These are phyloP conservation scores for Porites cylindrica DNA, from an alignment of 92 coral and sea anemone genomes.

Conservation along the genomic window DNA sequence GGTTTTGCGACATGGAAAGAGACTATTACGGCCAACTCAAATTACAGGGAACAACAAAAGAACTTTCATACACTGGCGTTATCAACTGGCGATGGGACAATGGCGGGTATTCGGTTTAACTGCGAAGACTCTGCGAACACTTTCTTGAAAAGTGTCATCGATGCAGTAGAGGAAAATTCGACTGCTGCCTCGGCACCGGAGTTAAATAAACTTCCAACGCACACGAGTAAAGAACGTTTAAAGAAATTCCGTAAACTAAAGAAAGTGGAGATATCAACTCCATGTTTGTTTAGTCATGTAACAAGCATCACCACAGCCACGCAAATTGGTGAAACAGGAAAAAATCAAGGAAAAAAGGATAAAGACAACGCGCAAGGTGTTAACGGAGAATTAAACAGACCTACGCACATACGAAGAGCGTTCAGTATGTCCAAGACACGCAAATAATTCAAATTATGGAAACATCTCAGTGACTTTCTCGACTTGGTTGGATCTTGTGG, in stretches of 20 bases:
- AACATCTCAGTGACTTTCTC: neutral
- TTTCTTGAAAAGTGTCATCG: slow-evolving; percentile 86
- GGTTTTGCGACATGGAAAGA: slow-evolving; percentile 98
- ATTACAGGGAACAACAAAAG: slow-evolving; percentile 90
- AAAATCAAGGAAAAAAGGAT: slow-evolving; percentile 48
- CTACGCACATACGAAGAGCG: slow-evolving; percentile 74
- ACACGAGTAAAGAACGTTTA: slow-evolving; percentile 69
- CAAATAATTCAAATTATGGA: slow-evolving; percentile 16
- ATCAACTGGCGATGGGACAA: slow-evolving; percentile 84
- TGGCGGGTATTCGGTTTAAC: slow-evolving; percentile 96
- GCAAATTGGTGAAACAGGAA: slow-evolving; percentile 69
- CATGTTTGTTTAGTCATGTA: slow-evolving; percentile 98
- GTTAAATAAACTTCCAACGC: slow-evolving; percentile 69
- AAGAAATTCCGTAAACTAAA: slow-evolving; percentile 94
- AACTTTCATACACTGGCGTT: slow-evolving; percentile 92
- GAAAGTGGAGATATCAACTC: slow-evolving; percentile 97
- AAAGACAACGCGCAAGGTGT: slow-evolving; percentile 59
- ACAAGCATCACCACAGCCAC: slow-evolving; percentile 95
- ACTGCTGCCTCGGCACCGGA: slow-evolving; percentile 80
- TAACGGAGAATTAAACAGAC: slow-evolving; percentile 72
- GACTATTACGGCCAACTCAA: slow-evolving; percentile 77
- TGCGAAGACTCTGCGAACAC: slow-evolving; percentile 88
- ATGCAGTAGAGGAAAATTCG: slow-evolving; percentile 70
- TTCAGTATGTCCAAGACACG: slow-evolving; percentile 71
- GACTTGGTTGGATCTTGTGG: neutral